These are phyloP conservation scores for Archips crataeganus DNA, from an alignment of 2,888 invertebrate genomes.

Conservation along the genomic window DNA sequence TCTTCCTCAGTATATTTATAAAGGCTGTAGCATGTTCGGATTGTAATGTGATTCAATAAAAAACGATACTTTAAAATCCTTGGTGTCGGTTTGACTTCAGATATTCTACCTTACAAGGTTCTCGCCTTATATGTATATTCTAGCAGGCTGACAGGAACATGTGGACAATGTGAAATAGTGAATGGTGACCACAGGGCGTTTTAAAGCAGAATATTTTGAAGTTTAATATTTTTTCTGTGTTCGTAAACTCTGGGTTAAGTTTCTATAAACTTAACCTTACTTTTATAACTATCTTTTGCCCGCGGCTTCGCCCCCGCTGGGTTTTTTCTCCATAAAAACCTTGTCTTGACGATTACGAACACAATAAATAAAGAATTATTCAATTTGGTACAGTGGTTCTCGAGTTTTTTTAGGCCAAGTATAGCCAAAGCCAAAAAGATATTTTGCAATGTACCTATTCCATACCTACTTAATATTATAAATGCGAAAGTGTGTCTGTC, in stretches of 20 bases:
- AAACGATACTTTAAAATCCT: background rate
- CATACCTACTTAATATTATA: too few relatives aligned
- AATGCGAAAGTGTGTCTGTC: too few relatives aligned
- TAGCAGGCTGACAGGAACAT: background rate
- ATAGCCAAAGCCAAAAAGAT: too few relatives aligned
- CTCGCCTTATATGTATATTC: background rate
- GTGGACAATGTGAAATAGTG: conserved; percentile 7
- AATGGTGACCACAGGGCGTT: conserved; percentile 5
- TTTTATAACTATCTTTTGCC: too few relatives aligned
- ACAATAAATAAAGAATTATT: too few relatives aligned
- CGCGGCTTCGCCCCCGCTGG: too few relatives aligned
- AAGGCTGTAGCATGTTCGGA: background rate
- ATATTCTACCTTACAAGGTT: background rate
- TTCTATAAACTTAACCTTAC: background rate
- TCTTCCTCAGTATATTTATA: background rate
- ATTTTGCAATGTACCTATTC: too few relatives aligned
- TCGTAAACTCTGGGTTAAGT: background rate
- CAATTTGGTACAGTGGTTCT: too few relatives aligned
- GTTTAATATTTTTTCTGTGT: background rate
- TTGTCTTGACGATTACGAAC: too few relatives aligned
- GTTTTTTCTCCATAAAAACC: too few relatives aligned
- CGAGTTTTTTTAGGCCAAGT: too few relatives aligned
- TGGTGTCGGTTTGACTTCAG: background rate
- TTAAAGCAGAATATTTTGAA: background rate
- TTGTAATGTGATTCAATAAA: background rate